Percentiles rank a stretch among this genome's conserved stretches.
These are phyloP conservation scores for Cyanoderma ruficeps DNA, from an alignment of 2,113 vertebrate species.

Conservation along the genomic window DNA sequence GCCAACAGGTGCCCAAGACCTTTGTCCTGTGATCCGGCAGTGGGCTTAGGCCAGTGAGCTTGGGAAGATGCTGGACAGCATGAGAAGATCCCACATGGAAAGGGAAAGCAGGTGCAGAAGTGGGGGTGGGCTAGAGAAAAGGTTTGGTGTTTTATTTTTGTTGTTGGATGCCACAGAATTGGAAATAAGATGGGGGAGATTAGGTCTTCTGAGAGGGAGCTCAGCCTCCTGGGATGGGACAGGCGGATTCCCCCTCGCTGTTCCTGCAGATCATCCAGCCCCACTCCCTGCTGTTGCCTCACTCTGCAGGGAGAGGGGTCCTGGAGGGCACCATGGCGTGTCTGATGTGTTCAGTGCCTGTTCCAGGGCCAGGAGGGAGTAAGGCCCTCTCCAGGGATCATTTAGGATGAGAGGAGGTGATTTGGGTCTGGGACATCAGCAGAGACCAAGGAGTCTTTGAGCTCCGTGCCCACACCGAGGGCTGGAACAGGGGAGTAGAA, in stretches of 20 bases:
- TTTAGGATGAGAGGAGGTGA: not conserved
- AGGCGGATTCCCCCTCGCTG: fast-evolving
- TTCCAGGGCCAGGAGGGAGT: not conserved
- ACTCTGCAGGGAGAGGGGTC: not conserved
- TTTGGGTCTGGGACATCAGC: fast-evolving
- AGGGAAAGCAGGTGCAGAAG: not conserved
- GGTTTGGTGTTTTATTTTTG: not conserved
- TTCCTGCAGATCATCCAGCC: not conserved
- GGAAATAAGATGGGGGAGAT: not conserved
- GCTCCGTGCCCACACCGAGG: fast-evolving
- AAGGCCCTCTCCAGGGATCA: not conserved
- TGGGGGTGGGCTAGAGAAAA: not conserved
- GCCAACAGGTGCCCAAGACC: not conserved
- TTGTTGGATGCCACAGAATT: not conserved
- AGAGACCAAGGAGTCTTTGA: fast-evolving
- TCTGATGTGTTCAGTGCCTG: fast-evolving
- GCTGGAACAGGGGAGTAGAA: not conserved
- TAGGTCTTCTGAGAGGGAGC: not conserved
- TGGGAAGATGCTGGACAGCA: not conserved
- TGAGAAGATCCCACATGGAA: not conserved
- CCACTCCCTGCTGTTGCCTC: not conserved
- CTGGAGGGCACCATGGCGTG: fast-evolving
- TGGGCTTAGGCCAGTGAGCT: not conserved
- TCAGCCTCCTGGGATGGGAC: not conserved
- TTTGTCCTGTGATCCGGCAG: fast-evolving